Evolutionary conservation across 2,888 invertebrate species (phyloP).

Genomic region (Cryptophagus acutangulus): DNA sequence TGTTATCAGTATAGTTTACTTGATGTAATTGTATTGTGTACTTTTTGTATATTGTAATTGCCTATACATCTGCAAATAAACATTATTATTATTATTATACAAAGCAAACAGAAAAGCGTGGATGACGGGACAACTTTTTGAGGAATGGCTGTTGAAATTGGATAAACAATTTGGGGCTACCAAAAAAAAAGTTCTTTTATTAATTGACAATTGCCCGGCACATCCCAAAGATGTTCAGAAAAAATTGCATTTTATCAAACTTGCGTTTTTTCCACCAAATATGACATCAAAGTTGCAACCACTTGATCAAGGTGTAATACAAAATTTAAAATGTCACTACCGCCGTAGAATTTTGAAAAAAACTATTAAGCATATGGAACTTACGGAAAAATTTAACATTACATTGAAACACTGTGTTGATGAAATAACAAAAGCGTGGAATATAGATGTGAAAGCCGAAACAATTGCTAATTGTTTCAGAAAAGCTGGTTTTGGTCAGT

Average conservation of each 20-base stretch:
- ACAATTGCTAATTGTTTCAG: conserved; percentile 25
- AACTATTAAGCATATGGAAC: conserved; percentile 12
- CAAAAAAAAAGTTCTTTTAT: conserved; percentile 5
- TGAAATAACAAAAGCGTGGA: conserved; percentile 22
- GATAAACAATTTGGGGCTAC: conserved; percentile 5
- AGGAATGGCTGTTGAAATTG: conserved; percentile 7
- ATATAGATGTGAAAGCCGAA: conserved; percentile 17
- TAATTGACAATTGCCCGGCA: conserved; percentile 19
- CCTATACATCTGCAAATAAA: too few species aligned
- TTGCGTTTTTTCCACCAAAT: too few species aligned
- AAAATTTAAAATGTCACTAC: conserved; percentile 21
- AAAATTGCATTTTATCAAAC: conserved; percentile 11
- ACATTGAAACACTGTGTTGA: conserved; percentile 16
- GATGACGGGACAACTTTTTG: conserved; percentile 6
- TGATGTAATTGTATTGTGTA: too few species aligned
- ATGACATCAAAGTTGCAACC: too few species aligned
- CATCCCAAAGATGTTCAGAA: conserved; percentile 11
- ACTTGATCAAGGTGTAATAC: too few species aligned
- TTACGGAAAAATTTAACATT: conserved; percentile 20
- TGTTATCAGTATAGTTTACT: too few species aligned
- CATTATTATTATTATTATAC: too few species aligned
- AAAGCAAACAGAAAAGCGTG: conserved; percentile 4
- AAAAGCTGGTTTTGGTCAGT: conserved; percentile 23
- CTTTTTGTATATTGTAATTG: too few species aligned
- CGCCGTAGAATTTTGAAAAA: conserved; percentile 20